Conservation (phyloP, 2,797 vertebrate species). For the Liparis tanakae region DNA sequence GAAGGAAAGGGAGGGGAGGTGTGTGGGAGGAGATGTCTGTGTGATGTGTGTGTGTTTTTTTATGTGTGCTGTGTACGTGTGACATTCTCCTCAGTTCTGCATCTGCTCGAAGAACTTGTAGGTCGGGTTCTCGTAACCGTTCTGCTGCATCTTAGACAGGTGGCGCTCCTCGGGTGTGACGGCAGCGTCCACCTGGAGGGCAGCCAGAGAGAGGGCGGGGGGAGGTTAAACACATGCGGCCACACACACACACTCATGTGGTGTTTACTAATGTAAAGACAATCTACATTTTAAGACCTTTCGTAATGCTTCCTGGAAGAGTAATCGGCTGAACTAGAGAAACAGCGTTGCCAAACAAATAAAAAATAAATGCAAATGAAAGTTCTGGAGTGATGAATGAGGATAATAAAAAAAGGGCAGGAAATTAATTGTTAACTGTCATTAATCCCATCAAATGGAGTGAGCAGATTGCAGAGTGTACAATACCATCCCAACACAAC, state of each 20-base stretch:
- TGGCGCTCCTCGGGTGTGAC: constrained; percentile 96
- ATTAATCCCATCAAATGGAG: constrained; percentile 27
- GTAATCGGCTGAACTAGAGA: constrained; percentile 5
- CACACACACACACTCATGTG: background rate
- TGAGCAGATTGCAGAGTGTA: constrained; percentile 5
- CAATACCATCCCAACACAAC: background rate
- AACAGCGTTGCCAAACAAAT: background rate
- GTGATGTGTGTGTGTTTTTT: constrained; percentile 10
- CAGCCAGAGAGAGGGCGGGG: constrained; percentile 34
- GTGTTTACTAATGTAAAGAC: background rate
- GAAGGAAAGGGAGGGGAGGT: background rate
- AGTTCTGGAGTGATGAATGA: constrained; percentile 35
- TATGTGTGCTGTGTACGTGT: constrained; percentile 15
- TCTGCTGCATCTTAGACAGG: constrained; percentile 96
- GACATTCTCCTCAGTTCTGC: constrained; percentile 89
- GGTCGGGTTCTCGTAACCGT: constrained; percentile 95
- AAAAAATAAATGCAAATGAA: constrained; percentile 25
- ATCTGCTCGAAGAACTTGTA: constrained; percentile 99
- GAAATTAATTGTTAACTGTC: constrained; percentile 14
- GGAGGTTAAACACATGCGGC: constrained; percentile 5
- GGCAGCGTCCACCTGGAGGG: constrained; percentile 89
- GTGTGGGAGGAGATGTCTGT: constrained; percentile 41
- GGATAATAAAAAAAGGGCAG: constrained; percentile 27
- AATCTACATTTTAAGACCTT: constrained; percentile 4
- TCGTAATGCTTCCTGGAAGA: constrained; percentile 1